A percentile compares a stretch with the other conserved stretches of the same genome.
Evolutionary conservation across 2,888 invertebrate species (phyloP).

Genomic region (Drosophila mimica): DNA sequence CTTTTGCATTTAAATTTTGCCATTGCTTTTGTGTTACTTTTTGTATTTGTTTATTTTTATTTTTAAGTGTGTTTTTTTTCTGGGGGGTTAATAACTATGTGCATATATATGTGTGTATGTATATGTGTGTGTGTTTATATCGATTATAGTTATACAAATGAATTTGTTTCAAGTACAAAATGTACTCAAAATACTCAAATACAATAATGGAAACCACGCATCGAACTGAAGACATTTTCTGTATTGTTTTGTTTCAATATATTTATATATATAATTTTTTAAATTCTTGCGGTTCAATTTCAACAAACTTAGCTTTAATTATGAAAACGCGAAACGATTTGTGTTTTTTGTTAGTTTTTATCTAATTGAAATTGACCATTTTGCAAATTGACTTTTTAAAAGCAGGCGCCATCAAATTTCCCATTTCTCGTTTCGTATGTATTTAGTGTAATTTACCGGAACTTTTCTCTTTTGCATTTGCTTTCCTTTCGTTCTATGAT

Average conservation of each 20-base stretch:
- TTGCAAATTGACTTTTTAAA: constrained; percentile 66
- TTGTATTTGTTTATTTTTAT: constrained; percentile 27
- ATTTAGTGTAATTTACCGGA: constrained; percentile 1
- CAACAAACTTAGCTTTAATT: constrained; percentile 70
- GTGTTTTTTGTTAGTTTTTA: constrained; percentile 1
- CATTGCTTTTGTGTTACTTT: constrained; percentile 52
- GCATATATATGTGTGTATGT: constrained; percentile 18
- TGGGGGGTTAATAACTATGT: constrained; percentile 19
- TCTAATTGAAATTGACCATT: constrained; percentile 56
- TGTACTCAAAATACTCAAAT: constrained; percentile 40
- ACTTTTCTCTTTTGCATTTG: constrained; percentile 13
- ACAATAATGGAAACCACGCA: constrained; percentile 77
- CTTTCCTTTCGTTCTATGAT: constrained; percentile 19
- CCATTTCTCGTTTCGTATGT: not conserved
- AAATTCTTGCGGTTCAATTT: constrained; percentile 66
- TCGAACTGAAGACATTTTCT: constrained; percentile 71
- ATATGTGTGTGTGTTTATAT: constrained; percentile 42
- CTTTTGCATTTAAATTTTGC: constrained; percentile 73
- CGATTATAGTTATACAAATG: constrained; percentile 66
- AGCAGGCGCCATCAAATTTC: constrained; percentile 46
- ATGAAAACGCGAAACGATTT: constrained; percentile 57
- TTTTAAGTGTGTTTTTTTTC: constrained; percentile 5
- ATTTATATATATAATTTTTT: constrained; percentile 22
- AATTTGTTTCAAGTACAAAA: constrained; percentile 68
- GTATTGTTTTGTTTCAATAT: constrained; percentile 25